Base-by-base conservation (phyloP, 2,888 invertebrate genomes). In the Shargacucullia verbasci region DNA sequence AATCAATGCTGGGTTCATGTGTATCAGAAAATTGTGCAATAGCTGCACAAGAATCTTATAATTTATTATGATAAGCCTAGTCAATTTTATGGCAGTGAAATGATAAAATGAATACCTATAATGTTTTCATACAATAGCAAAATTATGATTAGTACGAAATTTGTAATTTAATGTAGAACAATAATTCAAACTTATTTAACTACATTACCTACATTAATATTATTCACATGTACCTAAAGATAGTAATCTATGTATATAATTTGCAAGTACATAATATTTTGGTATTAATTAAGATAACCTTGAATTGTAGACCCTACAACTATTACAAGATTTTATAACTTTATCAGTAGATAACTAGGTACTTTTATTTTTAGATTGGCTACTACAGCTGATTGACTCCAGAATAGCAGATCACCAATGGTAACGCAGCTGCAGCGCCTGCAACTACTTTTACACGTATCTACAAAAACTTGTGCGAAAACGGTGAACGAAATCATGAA, bases 371-470 rank as follows among this genome's bases (percentile, higher is more conserved):
- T 43, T 13, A 41, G 44, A 25, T 11, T 40, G 41, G 12, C 35
- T 50, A 14, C n/a, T 48, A 61, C 14, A 39, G 57, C 52, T 37
- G 44, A 35, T 57, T 6, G 33, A 50, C 43, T 60, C 41, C 53
- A 64, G 46, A 59, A 60, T 61, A 54, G 48, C 35, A 66, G 44
- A 59, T 45, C 11, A 52, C 47, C 37, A 69, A 67, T 45, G 39
- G 12, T 58, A 56, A 29, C 54, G 45, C 75, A 75, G 69, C 60
- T 78, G 73, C 57, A 57, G 50, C 48, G 73, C 35, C 55, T 60
- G 46, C 64, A 67, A 59, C 46, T 54, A 73, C 35, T 48, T 57
- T 60, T 62, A 46, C 49, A 59, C 52, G 50, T 71, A 63, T 66
- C 44, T 66, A 46, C 55, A 60, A 13, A 61, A 60, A 46, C 46